These are phyloP conservation scores for Dolomedes plantarius DNA, from an alignment of 2,888 invertebrate genomes.

Conservation along the genomic window DNA sequence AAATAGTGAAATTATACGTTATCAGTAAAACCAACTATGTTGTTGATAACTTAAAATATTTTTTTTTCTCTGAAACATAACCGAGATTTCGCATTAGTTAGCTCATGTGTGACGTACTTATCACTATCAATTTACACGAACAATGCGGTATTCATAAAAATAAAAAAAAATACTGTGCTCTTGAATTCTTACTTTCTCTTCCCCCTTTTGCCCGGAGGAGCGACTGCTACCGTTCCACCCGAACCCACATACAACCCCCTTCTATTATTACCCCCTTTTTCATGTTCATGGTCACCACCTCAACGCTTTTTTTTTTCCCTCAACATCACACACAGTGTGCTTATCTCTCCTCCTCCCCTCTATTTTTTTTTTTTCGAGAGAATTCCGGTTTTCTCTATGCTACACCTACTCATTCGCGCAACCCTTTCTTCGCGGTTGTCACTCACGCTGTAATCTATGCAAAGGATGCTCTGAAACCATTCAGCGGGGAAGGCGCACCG, in stretches of 20 bases:
- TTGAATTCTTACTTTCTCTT: background rate
- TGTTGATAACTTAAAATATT: too few species aligned
- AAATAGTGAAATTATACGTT: too few species aligned
- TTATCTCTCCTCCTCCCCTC: background rate
- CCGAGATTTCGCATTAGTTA: too few species aligned
- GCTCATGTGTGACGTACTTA: too few species aligned
- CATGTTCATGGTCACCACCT: conserved; percentile 8
- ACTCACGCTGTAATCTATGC: background rate
- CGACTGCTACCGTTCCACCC: background rate
- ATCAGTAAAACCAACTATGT: too few species aligned
- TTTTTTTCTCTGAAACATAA: too few species aligned
- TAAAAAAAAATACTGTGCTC: background rate
- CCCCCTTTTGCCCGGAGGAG: background rate
- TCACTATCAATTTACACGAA: too few species aligned
- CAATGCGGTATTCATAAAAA: background rate
- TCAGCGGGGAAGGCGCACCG: too few species aligned
- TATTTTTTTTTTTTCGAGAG: background rate
- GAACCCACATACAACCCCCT: background rate
- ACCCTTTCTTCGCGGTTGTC: background rate
- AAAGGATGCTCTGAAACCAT: background rate
- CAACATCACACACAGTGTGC: background rate
- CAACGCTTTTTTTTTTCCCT: background rate
- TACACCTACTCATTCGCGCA: background rate
- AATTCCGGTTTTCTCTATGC: background rate
- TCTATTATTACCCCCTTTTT: conserved; percentile 15